Evolutionary conservation across 2,113 vertebrate species (phyloP).

Genomic region (Chelonoidis abingdonii): DNA sequence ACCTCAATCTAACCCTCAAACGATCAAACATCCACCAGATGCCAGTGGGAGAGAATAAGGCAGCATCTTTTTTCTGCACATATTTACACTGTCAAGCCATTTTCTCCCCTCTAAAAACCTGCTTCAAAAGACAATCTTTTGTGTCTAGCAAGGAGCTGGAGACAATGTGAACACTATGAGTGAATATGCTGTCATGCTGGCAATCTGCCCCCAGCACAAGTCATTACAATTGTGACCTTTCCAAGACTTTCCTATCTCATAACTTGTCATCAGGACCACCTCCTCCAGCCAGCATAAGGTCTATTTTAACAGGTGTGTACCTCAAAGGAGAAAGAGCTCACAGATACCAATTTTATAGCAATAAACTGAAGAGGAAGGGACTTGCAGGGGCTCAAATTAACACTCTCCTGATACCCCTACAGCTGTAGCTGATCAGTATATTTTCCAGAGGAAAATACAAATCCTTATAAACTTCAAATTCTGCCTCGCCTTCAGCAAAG

Average conservation of each 20-base stretch:
- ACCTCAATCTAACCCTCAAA: not conserved
- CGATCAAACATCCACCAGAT: slow-evolving; percentile 17
- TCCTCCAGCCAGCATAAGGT: slow-evolving; percentile 24
- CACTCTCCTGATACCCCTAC: not conserved
- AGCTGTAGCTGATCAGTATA: slow-evolving; percentile 9
- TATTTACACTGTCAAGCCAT: slow-evolving; percentile 23
- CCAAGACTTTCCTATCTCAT: slow-evolving; percentile 65
- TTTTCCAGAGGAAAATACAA: slow-evolving; percentile 6
- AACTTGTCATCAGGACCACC: slow-evolving; percentile 65
- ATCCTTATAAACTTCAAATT: not conserved
- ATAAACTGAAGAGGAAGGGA: not conserved
- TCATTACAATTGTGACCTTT: slow-evolving; percentile 76
- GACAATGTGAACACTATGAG: slow-evolving; percentile 27
- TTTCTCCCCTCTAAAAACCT: slow-evolving; percentile 35
- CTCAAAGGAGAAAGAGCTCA: slow-evolving; percentile 54
- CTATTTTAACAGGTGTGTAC: slow-evolving; percentile 69
- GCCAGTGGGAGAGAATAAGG: slow-evolving; percentile 51
- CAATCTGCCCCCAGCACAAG: slow-evolving; percentile 60
- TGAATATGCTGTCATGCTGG: slow-evolving; percentile 44
- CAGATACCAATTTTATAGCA: not conserved
- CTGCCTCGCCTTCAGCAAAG: slow-evolving; percentile 1
- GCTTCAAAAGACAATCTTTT: slow-evolving; percentile 24
- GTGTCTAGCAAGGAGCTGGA: slow-evolving; percentile 9
- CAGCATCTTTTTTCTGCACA: slow-evolving; percentile 53
- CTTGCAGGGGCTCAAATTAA: not conserved